Evolutionary conservation across 2,888 invertebrate species (phyloP).

Genomic region (Colostygia pectinataria): DNA sequence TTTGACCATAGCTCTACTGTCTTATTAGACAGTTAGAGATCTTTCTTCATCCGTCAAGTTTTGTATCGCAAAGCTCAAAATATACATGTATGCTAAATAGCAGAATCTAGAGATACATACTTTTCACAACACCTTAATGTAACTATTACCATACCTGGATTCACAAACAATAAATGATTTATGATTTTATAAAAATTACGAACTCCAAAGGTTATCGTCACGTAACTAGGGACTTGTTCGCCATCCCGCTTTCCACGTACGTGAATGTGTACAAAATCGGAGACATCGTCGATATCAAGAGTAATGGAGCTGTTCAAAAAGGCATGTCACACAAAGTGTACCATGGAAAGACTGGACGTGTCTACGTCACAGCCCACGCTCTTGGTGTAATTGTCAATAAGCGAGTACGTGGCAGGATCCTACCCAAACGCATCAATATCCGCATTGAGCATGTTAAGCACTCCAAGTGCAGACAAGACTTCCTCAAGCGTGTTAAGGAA

Average conservation of each 20-base stretch:
- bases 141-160: too few relatives aligned
- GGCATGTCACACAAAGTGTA: conserved; percentile 99
- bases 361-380: conserved; percentile 98
- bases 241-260: conserved; percentile 97
- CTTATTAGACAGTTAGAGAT: too few relatives aligned
- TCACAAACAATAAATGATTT: too few relatives aligned
- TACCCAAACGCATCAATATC: conserved; percentile 98
- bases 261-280: conserved; percentile 99
- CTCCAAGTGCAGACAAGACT: conserved; percentile 98
- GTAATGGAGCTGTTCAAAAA: conserved; percentile 99
- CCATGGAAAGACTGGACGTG: conserved; percentile 99
- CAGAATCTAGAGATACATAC: conserved; percentile 37
- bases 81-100: too few relatives aligned
- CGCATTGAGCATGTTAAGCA: conserved; percentile 98
- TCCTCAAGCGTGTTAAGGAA: conserved; percentile 95
- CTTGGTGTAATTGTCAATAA: conserved; percentile 99
- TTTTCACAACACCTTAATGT: too few relatives aligned
- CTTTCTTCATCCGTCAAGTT: too few relatives aligned
- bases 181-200: conserved; percentile 90
- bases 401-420: conserved; percentile 96
- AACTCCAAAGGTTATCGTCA: conserved; percentile 99
- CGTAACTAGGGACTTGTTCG: conserved; percentile 99
- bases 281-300: conserved; percentile 99
- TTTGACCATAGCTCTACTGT: conserved; percentile 1
- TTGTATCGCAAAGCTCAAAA: too few relatives aligned